These are phyloP conservation scores for Wiebesia pumilae DNA, from an alignment of 1,140 invertebrate species.

Conservation along the genomic window DNA sequence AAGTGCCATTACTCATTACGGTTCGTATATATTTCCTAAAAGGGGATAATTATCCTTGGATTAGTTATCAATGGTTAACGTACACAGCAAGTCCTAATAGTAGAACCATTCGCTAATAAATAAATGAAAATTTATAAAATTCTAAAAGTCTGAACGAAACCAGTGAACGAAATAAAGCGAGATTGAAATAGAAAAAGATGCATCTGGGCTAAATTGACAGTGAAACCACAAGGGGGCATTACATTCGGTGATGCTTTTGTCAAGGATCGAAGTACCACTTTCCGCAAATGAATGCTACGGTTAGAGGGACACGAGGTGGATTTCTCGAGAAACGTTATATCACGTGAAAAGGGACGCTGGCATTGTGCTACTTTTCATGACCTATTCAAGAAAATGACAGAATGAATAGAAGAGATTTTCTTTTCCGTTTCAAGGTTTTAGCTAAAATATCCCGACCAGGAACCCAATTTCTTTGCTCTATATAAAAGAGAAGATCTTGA, in stretches of 20 bases:
- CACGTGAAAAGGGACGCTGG: not conserved
- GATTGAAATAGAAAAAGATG: not conserved
- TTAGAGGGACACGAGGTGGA: not conserved
- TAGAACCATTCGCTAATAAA: too few species aligned
- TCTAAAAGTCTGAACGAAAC: too few species aligned
- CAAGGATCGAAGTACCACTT: slow-evolving; percentile 32
- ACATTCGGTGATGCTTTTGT: slow-evolving; percentile 26
- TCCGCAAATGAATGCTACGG: slow-evolving; percentile 1
- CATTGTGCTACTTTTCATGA: slow-evolving; percentile 9
- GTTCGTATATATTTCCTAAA: too few species aligned
- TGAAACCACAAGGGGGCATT: slow-evolving; percentile 44
- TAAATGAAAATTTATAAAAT: too few species aligned
- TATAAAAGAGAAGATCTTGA: slow-evolving; percentile 11
- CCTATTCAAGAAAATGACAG: slow-evolving; percentile 8
- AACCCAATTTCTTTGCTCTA: not conserved
- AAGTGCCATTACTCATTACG: too few species aligned
- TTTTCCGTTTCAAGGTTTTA: slow-evolving; percentile 2
- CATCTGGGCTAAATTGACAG: slow-evolving; percentile 48
- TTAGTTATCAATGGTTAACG: too few species aligned
- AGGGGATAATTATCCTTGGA: too few species aligned
- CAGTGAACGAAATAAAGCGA: not conserved
- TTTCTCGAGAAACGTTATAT: not conserved
- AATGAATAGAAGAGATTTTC: not conserved
- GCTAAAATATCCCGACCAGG: not conserved
- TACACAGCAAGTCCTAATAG: too few species aligned